Conservation (phyloP, 2,797 vertebrate species). For the Paramormyrops hopkinsi region DNA sequence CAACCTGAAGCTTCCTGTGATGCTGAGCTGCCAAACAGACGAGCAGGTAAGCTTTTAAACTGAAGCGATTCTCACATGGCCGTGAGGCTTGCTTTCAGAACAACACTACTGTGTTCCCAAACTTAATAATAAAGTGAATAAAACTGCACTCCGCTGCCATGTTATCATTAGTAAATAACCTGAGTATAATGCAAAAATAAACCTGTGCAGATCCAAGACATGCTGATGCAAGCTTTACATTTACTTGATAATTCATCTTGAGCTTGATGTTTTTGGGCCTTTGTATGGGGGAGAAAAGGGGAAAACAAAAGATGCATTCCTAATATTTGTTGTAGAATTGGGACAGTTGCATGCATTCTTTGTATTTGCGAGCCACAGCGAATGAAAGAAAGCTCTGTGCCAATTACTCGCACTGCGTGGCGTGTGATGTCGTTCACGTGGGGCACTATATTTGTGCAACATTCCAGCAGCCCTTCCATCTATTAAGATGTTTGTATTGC, state of each 20-base stretch:
- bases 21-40: conserved; percentile 21
- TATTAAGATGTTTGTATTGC: background rate
- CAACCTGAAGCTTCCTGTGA: conserved; percentile 27
- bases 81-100: conserved; percentile 23
- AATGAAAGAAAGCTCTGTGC: background rate
- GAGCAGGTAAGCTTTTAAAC: conserved; percentile 26
- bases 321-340: background rate
- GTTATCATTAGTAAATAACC: conserved; percentile 45
- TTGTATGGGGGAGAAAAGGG: background rate
- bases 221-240: conserved; percentile 11
- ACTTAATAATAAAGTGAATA: background rate
- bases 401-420: background rate
- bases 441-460: background rate
- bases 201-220: background rate
- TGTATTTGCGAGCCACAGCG: background rate
- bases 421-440: background rate
- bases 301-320: background rate
- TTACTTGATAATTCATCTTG: conserved; percentile 10
- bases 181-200: conserved; percentile 7
- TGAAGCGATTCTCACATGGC: conserved; percentile 25
- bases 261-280: conserved; percentile 7
- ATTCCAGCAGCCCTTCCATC: background rate
- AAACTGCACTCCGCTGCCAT: conserved; percentile 26
- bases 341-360: background rate
- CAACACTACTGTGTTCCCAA: conserved; percentile 7